These are phyloP conservation scores for Tauraco hartlaubi DNA, from an alignment of 2,797 vertebrate genomes.

Conservation along the genomic window DNA sequence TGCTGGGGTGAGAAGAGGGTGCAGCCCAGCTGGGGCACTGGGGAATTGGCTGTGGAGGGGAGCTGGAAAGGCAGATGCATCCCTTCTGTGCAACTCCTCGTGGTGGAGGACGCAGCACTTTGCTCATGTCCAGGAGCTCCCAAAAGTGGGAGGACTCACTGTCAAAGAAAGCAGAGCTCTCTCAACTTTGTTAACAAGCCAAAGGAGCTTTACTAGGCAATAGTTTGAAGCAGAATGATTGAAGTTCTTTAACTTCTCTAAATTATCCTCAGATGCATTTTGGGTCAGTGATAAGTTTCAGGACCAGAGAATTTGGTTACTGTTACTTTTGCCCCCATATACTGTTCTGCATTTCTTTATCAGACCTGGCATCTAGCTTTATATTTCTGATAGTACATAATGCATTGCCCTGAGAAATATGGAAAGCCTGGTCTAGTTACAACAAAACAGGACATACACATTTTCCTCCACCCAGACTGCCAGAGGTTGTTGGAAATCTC, in stretches of 20 bases:
- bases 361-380: not conserved
- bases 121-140: not conserved
- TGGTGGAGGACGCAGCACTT: not conserved
- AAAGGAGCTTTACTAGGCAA: not conserved
- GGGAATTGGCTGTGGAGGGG: accelerated
- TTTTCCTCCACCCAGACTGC: not conserved
- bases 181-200: not conserved
- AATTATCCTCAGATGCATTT: not conserved
- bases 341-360: not conserved
- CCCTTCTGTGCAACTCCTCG: not conserved
- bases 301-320: not conserved
- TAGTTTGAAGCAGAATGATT: not conserved
- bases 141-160: not conserved
- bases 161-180: not conserved
- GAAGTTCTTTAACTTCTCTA: not conserved
- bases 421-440: not conserved
- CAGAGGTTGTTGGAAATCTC: not conserved
- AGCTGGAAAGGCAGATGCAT: not conserved
- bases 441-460: not conserved
- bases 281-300: not conserved
- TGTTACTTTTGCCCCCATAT: not conserved
- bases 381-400: not conserved
- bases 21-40: not conserved
- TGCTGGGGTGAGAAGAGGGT: not conserved
- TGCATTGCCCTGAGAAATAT: not conserved